phyloP scores from a whole-genome alignment of 1,140 invertebrate species.

The Luehdorfia chinensis region DNA sequence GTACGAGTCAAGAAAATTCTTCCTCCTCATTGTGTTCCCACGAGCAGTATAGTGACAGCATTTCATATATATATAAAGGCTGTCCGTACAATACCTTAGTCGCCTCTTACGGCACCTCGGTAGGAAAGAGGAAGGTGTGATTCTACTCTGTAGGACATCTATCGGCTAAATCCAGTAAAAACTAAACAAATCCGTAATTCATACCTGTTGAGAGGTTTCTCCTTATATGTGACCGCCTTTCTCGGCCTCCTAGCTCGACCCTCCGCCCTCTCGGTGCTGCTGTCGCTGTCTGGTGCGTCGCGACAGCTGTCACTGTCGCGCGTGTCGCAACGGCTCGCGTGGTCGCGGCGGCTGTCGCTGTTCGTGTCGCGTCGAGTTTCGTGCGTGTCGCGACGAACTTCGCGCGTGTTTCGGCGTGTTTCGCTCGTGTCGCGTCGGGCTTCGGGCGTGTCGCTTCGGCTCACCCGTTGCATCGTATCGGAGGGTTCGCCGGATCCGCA shows the following conservation, averaged over 20 bases:
- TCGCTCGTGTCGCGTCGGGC: background rate
- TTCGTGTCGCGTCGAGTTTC: slow-evolving; percentile 3
- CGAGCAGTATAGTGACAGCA: no score
- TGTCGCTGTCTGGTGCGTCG: slow-evolving; percentile 24
- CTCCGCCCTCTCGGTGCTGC: slow-evolving; percentile 26
- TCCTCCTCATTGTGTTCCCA: no score
- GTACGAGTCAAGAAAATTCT: no score
- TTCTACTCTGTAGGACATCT: no score
- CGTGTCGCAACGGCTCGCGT: slow-evolving; percentile 5
- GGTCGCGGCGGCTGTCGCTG: slow-evolving; percentile 1
- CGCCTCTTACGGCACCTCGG: no score
- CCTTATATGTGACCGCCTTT: slow-evolving; percentile 49
- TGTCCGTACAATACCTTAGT: no score
- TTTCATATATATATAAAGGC: no score
- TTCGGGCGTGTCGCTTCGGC: no score
- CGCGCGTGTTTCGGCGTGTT: background rate
- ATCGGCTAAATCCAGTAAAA: no score
- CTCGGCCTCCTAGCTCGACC: slow-evolving; percentile 38
- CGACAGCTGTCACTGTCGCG: slow-evolving; percentile 19
- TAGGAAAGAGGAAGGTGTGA: no score
- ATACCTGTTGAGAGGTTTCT: slow-evolving; percentile 61
- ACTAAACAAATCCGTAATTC: no score
- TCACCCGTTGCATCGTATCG: no score
- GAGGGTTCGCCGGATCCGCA: slow-evolving; percentile 14
- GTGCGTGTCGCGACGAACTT: background rate